Conservation (phyloP, 2,113 vertebrate genomes). For the Megalops atlanticus region DNA sequence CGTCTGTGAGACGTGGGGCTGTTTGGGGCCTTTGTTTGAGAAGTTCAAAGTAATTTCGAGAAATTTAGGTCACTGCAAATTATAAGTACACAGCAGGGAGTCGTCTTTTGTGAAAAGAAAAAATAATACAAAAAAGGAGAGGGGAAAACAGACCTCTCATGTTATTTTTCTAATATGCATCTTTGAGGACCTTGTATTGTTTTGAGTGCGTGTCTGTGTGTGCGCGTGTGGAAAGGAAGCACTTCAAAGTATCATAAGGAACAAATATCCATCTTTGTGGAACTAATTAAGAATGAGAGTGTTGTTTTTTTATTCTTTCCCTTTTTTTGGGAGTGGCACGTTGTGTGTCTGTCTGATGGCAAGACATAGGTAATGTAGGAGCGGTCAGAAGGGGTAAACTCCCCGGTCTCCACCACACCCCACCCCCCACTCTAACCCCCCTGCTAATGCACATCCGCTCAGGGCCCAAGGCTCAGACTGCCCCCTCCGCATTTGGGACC, state of each 20-base stretch:
- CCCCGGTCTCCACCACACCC: not conserved
- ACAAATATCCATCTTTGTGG: constrained; percentile 49
- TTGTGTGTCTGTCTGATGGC: constrained; percentile 47
- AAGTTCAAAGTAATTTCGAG: constrained; percentile 65
- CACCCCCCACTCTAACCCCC: not conserved
- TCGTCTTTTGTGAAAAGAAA: constrained; percentile 48
- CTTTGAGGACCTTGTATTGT: not conserved
- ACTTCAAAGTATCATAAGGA: constrained; percentile 45
- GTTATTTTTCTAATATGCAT: not conserved
- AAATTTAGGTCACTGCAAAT: constrained; percentile 60
- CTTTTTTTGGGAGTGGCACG: too few relatives aligned
- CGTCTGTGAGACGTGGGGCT: constrained; percentile 39
- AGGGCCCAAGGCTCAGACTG: constrained; percentile 59
- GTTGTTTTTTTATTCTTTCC: too few relatives aligned
- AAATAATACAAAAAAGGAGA: not conserved
- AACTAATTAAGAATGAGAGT: constrained; percentile 63
- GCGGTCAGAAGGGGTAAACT: constrained; percentile 50
- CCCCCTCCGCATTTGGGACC: constrained; percentile 67
- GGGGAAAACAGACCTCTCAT: not conserved
- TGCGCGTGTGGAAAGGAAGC: constrained; percentile 39
- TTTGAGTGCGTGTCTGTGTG: not conserved
- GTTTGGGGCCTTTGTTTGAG: constrained; percentile 52
- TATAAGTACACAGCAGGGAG: constrained; percentile 49
- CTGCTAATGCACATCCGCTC: constrained; percentile 42
- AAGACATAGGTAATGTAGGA: constrained; percentile 57